Conservation (phyloP, 1,140 invertebrate species). For the Venturia canescens region DNA sequence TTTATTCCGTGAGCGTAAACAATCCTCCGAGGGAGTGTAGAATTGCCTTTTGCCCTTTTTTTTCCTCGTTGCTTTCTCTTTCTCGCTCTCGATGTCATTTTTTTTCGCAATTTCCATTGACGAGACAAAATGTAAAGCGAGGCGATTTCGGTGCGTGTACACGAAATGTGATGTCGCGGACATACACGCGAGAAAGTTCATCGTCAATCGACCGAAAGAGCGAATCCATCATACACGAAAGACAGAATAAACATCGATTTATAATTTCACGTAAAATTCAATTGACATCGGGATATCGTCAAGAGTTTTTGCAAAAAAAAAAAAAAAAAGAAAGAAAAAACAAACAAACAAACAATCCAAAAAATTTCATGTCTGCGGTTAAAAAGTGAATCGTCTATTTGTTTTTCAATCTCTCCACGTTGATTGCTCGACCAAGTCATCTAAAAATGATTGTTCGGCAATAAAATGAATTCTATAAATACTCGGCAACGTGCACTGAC, state of each 20-base stretch:
- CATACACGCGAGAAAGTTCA: neutral
- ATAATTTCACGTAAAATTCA: constrained; percentile 6
- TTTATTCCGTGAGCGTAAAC: neutral
- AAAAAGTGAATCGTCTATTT: too few species aligned
- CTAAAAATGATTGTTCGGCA: too few species aligned
- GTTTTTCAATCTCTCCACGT: too few species aligned
- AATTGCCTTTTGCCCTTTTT: neutral
- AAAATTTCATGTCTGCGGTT: too few species aligned
- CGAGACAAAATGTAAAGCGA: neutral
- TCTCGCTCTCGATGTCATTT: neutral
- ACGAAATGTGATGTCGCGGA: neutral
- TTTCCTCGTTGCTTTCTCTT: neutral
- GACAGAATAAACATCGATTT: neutral
- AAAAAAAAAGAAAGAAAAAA: neutral
- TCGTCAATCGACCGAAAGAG: neutral
- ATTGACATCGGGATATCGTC: neutral
- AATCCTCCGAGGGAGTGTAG: too few species aligned
- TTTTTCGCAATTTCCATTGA: neutral
- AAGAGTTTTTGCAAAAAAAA: neutral
- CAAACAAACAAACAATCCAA: too few species aligned
- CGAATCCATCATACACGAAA: neutral
- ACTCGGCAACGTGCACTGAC: too few species aligned
- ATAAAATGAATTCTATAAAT: too few species aligned
- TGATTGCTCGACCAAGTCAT: too few species aligned
- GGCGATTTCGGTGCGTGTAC: neutral